Evolutionary conservation across 2,797 vertebrate genomes (phyloP).

Genomic region (Thunnus albacares): DNA sequence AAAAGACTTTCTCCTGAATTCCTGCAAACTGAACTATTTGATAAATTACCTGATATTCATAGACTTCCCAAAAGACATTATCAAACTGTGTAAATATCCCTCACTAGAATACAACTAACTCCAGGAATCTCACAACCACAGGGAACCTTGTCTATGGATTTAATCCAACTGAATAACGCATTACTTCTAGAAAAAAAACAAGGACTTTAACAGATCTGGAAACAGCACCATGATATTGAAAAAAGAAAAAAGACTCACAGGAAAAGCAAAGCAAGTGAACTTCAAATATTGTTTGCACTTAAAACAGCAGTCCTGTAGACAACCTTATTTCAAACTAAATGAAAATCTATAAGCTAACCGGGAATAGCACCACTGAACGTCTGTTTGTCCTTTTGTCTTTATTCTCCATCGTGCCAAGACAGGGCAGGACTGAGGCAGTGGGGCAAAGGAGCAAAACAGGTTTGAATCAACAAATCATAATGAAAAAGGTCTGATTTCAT

Average conservation of each 20-base stretch:
- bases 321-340: constrained; percentile 12
- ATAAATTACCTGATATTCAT: not conserved
- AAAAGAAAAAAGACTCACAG: not conserved
- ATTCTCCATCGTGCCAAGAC: not conserved
- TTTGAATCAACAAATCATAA: not conserved
- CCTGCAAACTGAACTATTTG: not conserved
- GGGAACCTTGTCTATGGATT: not conserved
- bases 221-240: not conserved
- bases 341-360: not conserved
- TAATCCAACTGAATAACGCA: not conserved
- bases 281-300: not conserved
- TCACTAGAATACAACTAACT: not conserved
- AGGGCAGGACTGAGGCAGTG: not conserved
- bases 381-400: not conserved
- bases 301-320: not conserved
- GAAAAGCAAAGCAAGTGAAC: constrained; percentile 8
- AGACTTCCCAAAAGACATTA: not conserved
- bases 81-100: not conserved
- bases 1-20: not conserved
- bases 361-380: not conserved
- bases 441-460: not conserved
- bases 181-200: not conserved
- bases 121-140: not conserved
- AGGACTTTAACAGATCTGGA: not conserved
- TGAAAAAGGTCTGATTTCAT: not conserved